Evolutionary conservation across 2,113 vertebrate species (phyloP), one percentile per base, ranked within the genome.

Genomic region (Myotis davidii): DNA sequence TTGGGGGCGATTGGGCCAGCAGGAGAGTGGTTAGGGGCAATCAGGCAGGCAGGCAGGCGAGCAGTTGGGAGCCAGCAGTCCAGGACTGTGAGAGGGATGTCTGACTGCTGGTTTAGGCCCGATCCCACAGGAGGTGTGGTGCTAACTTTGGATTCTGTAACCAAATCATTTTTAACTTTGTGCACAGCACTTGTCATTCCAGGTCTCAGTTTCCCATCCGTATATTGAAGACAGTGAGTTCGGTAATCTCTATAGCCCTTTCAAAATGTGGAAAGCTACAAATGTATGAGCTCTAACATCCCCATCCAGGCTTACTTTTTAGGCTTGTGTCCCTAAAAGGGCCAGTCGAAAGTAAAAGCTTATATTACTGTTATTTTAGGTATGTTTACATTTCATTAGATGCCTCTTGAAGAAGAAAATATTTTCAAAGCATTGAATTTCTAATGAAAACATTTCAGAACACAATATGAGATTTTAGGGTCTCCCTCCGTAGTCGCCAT

Each of bases 361-460:
- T 61, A 32, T 25, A 6, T 45, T 48, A 81, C 11, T 85, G 29
- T 3, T 65, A 72, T 74, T 79, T 79, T 76, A 72, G 27, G 25
- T 13, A 67, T 37, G 9, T 50, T 88, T 56, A 56, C 23, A 90
- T 76, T 85, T 91, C 59, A 88, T 50, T 20, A 82, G 45, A 65
- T 56, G 56, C 52, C 12, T 64, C 4, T 16, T 65, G 29, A 91
- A 1, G 17, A 59, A 82, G 23, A 48, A 88, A 82, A 82, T 69
- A n/a, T 14, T 14, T 20, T 73, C 56, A 83, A 87, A 83, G 78
- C 52, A 81, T 11, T 73, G 27, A 91, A 50, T 78, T 2, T 34
- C 25, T 81, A 88, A 92, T 64, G 17, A 84, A 93, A 92, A n/a
- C 13, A 85, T 50, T 84, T 86, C 39, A 85, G 61, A 78, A 50